Conservation (phyloP, 2,113 vertebrate species). For the Passer montanus region DNA sequence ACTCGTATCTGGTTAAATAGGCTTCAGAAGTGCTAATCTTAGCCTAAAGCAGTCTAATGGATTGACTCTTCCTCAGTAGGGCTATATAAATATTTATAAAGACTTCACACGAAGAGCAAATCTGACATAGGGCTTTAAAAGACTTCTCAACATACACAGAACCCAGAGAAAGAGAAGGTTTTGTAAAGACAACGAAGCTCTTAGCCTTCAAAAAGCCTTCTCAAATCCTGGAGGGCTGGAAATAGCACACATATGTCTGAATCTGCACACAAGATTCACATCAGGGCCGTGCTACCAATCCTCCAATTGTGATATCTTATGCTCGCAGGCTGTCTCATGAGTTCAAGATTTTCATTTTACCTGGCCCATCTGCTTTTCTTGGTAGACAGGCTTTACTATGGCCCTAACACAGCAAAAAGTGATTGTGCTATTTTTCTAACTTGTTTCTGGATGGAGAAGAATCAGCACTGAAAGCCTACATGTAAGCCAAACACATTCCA, state of each 20-base stretch:
- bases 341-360: not conserved
- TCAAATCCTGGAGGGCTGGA: not conserved
- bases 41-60: slow-evolving; percentile 50
- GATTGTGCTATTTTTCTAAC: not conserved
- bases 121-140: slow-evolving; percentile 3
- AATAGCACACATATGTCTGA: not conserved
- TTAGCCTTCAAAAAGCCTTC: not conserved
- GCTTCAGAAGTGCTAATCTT: slow-evolving; percentile 59
- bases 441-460: not conserved
- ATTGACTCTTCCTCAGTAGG: slow-evolving; percentile 24
- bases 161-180: not conserved
- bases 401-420: not conserved
- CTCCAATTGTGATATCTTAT: not conserved
- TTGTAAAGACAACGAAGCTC: not conserved
- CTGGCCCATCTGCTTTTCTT: not conserved
- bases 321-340: not conserved
- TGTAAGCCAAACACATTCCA: not conserved
- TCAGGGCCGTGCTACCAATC: accelerated
- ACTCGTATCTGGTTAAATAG: slow-evolving; percentile 45
- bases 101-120: not conserved
- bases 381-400: not conserved
- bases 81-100: slow-evolving; percentile 59
- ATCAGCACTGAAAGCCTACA: not conserved
- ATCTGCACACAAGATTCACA: not conserved
- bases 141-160: not conserved